Percentiles rank a stretch among this genome's conserved stretches.
These are phyloP conservation scores for Procambarus virginalis DNA, from an alignment of 1,140 invertebrate species.

Conservation along the genomic window DNA sequence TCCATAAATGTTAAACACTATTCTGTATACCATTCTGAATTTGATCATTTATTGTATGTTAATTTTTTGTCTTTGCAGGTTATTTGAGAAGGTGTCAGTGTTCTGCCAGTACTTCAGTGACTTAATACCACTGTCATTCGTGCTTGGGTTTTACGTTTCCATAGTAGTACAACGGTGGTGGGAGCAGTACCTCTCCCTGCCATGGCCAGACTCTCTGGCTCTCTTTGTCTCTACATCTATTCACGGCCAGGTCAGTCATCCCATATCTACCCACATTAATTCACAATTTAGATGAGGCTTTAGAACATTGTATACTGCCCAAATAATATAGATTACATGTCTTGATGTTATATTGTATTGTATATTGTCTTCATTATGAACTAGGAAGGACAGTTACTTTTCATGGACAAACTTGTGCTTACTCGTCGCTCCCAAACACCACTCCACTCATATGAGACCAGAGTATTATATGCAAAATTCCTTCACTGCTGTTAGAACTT, in stretches of 20 bases:
- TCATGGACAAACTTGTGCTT: too few relatives aligned
- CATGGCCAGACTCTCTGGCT: slow-evolving; percentile 92
- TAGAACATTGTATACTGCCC: background rate
- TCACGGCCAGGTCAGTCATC: slow-evolving; percentile 86
- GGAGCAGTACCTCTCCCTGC: slow-evolving; percentile 92
- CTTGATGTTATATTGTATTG: background rate
- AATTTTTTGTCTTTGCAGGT: slow-evolving; percentile 73
- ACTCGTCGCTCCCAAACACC: too few relatives aligned
- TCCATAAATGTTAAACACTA: too few relatives aligned
- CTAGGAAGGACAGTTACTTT: too few relatives aligned
- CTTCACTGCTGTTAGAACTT: too few relatives aligned
- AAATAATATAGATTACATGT: background rate
- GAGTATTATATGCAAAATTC: too few relatives aligned
- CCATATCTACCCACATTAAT: too few relatives aligned
- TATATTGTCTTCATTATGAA: background rate
- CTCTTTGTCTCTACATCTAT: slow-evolving; percentile 93
- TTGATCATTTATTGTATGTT: background rate
- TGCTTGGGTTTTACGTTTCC: slow-evolving; percentile 95
- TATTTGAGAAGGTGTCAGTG: slow-evolving; percentile 84
- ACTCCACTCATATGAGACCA: too few relatives aligned
- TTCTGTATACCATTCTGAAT: background rate
- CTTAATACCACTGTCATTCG: slow-evolving; percentile 92
- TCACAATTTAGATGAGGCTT: background rate
- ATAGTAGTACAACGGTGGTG: slow-evolving; percentile 94
- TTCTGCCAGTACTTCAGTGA: slow-evolving; percentile 87